Percentiles rank a stretch among this genome's conserved stretches.
Evolutionary conservation across 2,113 vertebrate genomes (phyloP).

Genomic region (Hepsetus odoe): DNA sequence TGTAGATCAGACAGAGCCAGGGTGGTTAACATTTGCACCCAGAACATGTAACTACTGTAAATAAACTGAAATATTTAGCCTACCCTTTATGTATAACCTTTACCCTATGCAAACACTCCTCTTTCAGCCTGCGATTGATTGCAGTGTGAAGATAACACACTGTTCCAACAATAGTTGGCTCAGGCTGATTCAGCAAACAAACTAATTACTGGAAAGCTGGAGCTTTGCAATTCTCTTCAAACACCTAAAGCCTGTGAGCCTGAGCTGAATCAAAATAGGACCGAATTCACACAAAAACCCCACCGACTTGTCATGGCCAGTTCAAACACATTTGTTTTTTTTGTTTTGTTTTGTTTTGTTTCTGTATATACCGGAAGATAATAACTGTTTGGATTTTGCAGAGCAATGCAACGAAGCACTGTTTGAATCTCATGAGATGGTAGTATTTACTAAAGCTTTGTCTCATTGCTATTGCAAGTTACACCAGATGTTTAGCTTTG

Average conservation of each 20-base stretch:
- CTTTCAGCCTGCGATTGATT: neutral
- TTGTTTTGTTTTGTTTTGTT: neutral
- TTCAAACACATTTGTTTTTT: neutral
- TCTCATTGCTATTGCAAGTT: constrained; percentile 20
- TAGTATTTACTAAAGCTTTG: neutral
- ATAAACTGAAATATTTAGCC: constrained; percentile 12
- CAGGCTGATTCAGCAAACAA: constrained; percentile 34
- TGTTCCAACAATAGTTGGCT: neutral
- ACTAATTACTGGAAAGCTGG: constrained; percentile 30
- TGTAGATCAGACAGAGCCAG: constrained; percentile 29
- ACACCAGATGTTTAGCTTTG: constrained; percentile 57
- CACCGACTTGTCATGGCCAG: neutral
- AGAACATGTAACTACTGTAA: constrained; percentile 9
- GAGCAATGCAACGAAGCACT: neutral
- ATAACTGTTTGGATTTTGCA: neutral
- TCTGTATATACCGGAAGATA: neutral
- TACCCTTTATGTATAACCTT: neutral
- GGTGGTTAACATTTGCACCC: neutral
- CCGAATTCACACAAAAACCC: neutral
- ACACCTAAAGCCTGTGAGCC: neutral
- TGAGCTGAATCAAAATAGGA: neutral
- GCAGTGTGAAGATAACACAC: neutral
- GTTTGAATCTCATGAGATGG: constrained; percentile 11
- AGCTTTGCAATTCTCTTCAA: constrained; percentile 14
- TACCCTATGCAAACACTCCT: neutral